Conservation (phyloP, 2,888 invertebrate genomes). For the Microplitis deprimator region DNA sequence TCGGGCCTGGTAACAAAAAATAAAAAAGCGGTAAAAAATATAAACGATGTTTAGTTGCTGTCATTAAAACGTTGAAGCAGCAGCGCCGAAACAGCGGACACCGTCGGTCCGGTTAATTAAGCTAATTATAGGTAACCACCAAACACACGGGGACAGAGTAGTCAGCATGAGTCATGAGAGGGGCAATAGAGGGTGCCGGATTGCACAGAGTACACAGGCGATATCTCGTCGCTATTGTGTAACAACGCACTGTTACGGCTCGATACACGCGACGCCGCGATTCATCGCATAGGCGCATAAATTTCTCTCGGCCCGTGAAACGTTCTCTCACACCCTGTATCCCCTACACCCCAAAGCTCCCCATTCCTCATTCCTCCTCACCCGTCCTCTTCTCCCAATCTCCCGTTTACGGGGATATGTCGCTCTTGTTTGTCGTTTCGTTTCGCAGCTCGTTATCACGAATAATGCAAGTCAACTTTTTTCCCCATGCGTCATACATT, state of each 20-base stretch:
- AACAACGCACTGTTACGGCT: slow-evolving; percentile 46
- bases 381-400: not conserved
- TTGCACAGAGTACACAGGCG: slow-evolving; percentile 43
- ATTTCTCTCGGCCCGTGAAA: slow-evolving; percentile 52
- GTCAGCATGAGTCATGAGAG: slow-evolving; percentile 54
- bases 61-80: not conserved
- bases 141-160: slow-evolving; percentile 40
- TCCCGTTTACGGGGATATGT: slow-evolving; percentile 18
- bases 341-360: not conserved
- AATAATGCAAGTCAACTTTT: slow-evolving; percentile 39
- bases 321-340: slow-evolving; percentile 14
- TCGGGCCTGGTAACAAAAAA: too few relatives aligned
- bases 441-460: slow-evolving; percentile 47
- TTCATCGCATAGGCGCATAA: slow-evolving; percentile 59
- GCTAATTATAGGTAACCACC: slow-evolving; percentile 50
- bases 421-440: slow-evolving; percentile 46
- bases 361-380: slow-evolving; percentile 1
- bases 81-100: not conserved
- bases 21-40: not conserved
- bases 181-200: slow-evolving; percentile 24
- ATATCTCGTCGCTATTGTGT: slow-evolving; percentile 46
- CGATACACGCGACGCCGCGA: slow-evolving; percentile 53
- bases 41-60: not conserved
- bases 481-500: not conserved
- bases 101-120: slow-evolving; percentile 46